phyloP scores from a whole-genome alignment of 2,888 invertebrate species.

The Dioctria linearis region DNA sequence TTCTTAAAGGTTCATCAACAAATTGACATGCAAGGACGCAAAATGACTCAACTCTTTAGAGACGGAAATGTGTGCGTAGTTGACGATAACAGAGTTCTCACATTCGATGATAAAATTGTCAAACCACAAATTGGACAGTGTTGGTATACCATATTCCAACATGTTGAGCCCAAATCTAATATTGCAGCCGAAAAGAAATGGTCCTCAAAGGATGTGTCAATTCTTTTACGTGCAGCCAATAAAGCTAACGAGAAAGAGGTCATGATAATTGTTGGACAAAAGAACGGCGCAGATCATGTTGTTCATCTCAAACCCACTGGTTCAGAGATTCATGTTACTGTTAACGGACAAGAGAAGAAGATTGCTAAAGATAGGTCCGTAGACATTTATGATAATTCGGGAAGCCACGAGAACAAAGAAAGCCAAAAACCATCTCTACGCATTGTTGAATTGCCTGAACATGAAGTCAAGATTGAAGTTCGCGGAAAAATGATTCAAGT shows the following conservation, averaged over 20 bases:
- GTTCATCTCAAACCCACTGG: slow-evolving; percentile 60
- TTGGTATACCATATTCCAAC: slow-evolving; percentile 77
- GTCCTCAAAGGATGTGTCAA: slow-evolving; percentile 57
- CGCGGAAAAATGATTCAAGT: slow-evolving; percentile 72
- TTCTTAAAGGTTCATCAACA: slow-evolving; percentile 72
- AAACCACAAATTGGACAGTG: slow-evolving; percentile 72
- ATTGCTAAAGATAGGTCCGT: slow-evolving; percentile 65
- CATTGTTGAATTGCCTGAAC: slow-evolving; percentile 72
- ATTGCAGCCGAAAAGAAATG: background rate
- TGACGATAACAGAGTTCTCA: slow-evolving; percentile 74
- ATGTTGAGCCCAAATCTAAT: slow-evolving; percentile 66
- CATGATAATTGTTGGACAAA: slow-evolving; percentile 69
- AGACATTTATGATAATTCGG: slow-evolving; percentile 65
- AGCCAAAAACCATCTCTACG: slow-evolving; percentile 67
- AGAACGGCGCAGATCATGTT: slow-evolving; percentile 65
- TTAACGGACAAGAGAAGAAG: slow-evolving; percentile 64
- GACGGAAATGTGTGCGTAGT: slow-evolving; percentile 73
- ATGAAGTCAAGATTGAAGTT: slow-evolving; percentile 74
- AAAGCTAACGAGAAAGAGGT: slow-evolving; percentile 67
- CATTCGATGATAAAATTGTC: slow-evolving; percentile 79
- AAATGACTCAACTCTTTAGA: slow-evolving; percentile 66
- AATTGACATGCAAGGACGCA: slow-evolving; percentile 60
- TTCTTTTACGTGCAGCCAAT: slow-evolving; percentile 69
- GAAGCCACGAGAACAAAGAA: slow-evolving; percentile 60
- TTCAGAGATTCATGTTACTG: slow-evolving; percentile 67